Evolutionary conservation across 2,797 vertebrate genomes (phyloP).

Genomic region (Prunella strophiata): DNA sequence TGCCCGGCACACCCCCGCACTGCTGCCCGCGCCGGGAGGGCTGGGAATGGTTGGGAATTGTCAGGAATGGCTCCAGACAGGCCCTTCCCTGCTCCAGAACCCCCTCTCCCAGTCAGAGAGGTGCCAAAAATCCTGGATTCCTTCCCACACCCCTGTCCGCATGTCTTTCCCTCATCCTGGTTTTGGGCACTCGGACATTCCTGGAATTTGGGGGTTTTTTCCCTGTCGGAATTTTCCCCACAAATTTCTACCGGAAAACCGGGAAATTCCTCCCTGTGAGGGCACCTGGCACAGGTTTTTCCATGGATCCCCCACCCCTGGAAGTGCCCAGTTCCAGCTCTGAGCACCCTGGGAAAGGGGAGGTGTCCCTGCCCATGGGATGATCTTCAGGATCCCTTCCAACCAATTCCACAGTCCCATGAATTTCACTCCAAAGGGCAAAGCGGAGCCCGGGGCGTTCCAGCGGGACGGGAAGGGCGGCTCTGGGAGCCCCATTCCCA

Average conservation of each 20-base stretch:
- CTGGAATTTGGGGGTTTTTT: neutral
- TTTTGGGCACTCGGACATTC: accelerated
- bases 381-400: accelerated
- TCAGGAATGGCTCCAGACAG: neutral
- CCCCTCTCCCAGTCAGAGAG: neutral
- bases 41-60: neutral
- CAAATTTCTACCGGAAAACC: neutral
- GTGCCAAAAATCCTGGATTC: accelerated
- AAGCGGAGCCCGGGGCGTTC: neutral
- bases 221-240: accelerated
- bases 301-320: neutral
- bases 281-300: neutral
- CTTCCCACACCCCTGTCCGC: neutral
- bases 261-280: accelerated
- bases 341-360: neutral
- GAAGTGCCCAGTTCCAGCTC: neutral
- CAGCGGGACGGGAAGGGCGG: neutral
- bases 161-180: neutral
- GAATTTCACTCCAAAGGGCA: neutral
- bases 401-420: accelerated
- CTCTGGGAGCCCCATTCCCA: neutral
- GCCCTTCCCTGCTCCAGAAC: neutral
- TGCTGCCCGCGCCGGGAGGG: neutral
- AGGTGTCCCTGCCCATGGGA: neutral
- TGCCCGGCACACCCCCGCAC: neutral